These are phyloP conservation scores for Murina feae DNA, from an alignment of 2,113 vertebrate species.

Conservation along the genomic window DNA sequence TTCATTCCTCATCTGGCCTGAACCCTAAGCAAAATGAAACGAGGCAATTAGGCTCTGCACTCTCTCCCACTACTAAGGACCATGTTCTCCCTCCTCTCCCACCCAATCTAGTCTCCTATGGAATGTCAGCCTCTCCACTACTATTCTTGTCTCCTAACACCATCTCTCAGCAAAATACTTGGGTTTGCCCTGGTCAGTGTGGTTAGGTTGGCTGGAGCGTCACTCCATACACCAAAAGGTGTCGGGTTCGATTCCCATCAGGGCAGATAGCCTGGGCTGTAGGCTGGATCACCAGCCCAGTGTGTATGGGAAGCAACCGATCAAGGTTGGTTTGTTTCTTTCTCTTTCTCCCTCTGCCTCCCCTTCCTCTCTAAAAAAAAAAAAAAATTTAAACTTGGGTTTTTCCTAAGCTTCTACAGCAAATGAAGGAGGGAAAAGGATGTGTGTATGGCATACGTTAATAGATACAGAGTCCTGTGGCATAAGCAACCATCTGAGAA, in stretches of 20 bases:
- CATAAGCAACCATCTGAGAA: conserved; percentile 15
- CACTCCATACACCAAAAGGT: neutral
- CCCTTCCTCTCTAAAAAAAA: neutral
- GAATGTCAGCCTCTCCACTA: neutral
- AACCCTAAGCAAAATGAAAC: neutral
- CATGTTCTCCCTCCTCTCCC: neutral
- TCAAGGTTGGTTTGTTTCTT: neutral
- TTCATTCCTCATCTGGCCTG: conserved; percentile 8
- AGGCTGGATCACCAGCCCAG: neutral
- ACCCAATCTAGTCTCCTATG: neutral
- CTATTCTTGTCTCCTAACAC: neutral
- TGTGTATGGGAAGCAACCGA: too few species aligned
- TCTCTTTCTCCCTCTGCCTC: neutral
- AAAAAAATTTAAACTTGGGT: neutral
- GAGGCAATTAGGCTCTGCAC: neutral
- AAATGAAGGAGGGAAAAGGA: neutral
- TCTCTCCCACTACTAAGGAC: neutral
- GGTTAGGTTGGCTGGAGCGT: neutral
- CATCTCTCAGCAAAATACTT: conserved; percentile 17
- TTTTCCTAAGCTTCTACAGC: neutral
- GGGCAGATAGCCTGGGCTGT: neutral
- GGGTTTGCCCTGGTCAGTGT: neutral
- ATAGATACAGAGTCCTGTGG: neutral
- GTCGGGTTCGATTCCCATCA: neutral
- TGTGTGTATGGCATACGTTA: neutral